Percentiles rank a stretch among this genome's conserved stretches.
phyloP scores from a whole-genome alignment of 2,797 vertebrate species.

The Acipenser transmontanus region DNA sequence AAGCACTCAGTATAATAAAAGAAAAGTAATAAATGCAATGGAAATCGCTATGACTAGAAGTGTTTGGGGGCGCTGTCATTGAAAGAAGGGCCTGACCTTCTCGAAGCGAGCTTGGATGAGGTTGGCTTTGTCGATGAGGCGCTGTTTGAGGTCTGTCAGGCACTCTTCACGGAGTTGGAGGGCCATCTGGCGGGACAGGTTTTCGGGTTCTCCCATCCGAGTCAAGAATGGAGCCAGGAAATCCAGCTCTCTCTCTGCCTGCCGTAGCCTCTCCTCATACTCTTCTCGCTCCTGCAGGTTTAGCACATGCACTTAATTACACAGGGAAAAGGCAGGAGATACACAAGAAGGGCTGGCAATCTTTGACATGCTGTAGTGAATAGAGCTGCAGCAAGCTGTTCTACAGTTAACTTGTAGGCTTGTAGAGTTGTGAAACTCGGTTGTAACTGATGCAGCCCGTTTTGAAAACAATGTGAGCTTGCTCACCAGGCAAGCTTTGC shows the following conservation, averaged over 20 bases:
- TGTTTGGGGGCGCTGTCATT: slow-evolving; percentile 3
- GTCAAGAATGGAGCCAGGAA: slow-evolving; percentile 60
- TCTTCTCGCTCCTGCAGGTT: slow-evolving; percentile 39
- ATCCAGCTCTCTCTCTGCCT: slow-evolving; percentile 51
- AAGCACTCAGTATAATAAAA: too few species aligned
- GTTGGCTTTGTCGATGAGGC: slow-evolving; percentile 56
- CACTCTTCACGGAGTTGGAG: slow-evolving; percentile 51
- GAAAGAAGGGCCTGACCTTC: slow-evolving; percentile 43
- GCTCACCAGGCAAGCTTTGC: too few species aligned
- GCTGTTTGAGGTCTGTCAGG: slow-evolving; percentile 58
- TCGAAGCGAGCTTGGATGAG: slow-evolving; percentile 64
- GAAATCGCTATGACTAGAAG: too few species aligned
- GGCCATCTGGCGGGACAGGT: slow-evolving; percentile 45
- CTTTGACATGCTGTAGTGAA: too few species aligned
- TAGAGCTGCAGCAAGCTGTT: too few species aligned
- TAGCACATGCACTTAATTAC: slow-evolving; percentile 2
- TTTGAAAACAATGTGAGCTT: too few species aligned
- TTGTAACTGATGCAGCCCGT: neutral
- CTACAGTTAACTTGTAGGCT: too few species aligned
- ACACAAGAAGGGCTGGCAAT: neutral
- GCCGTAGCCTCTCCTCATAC: slow-evolving; percentile 42
- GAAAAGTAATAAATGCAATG: too few species aligned
- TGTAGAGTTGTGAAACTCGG: neutral
- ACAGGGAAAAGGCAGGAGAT: neutral
- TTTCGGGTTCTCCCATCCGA: slow-evolving; percentile 38